Conservation (phyloP, 30 jellyfish, hydroid and myxozoan genomes). For the Aurelia sp. region DNA sequence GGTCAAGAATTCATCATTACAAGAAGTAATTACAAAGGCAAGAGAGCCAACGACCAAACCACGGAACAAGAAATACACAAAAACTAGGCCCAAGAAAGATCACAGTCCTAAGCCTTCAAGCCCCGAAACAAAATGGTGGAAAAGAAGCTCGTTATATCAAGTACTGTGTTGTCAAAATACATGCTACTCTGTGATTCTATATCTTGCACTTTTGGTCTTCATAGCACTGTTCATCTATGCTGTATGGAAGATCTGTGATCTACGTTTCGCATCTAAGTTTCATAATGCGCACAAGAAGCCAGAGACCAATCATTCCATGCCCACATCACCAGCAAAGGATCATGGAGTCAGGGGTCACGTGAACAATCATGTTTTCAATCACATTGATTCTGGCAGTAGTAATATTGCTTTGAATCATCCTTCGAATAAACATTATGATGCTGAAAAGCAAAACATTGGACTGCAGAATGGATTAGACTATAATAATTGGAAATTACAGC, state of each 20-base stretch:
- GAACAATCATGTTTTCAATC: background rate
- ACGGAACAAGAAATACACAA: conserved; percentile 64
- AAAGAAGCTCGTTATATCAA: conserved; percentile 35
- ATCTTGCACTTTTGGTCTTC: conserved; percentile 29
- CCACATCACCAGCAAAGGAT: background rate
- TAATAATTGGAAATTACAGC: background rate
- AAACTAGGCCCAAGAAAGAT: conserved; percentile 48
- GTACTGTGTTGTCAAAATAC: conserved; percentile 65
- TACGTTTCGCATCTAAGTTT: conserved; percentile 8
- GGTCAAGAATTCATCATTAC: conserved; percentile 68
- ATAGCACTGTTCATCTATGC: conserved; percentile 52
- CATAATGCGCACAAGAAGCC: conserved; percentile 1
- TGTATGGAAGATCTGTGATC: conserved; percentile 56
- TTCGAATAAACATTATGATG: background rate
- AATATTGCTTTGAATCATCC: background rate
- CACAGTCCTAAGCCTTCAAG: conserved; percentile 2
- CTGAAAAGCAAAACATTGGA: background rate
- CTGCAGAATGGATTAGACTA: background rate
- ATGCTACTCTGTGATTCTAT: conserved; percentile 35
- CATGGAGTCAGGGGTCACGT: conserved; percentile 7
- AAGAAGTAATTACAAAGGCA: conserved; percentile 62
- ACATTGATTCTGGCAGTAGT: background rate
- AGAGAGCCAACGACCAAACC: conserved; percentile 48
- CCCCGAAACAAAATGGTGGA: conserved; percentile 69
- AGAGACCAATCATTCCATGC: background rate